Percentiles rank a stretch among this genome's conserved stretches.
Conservation (phyloP, 2,888 invertebrate species). For the Rotaria socialis region DNA sequence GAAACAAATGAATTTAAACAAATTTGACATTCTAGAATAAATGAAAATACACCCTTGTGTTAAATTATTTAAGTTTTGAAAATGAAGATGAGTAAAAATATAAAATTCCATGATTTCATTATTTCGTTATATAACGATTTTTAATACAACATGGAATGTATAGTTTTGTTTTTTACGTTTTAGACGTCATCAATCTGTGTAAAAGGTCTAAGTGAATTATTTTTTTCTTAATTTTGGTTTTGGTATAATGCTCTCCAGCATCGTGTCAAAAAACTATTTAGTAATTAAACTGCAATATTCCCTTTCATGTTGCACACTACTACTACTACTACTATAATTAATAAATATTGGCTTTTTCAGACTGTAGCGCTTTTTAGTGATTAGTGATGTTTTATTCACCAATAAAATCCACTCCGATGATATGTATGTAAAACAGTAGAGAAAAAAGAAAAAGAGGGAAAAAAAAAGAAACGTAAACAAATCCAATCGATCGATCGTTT, state of each 20-base stretch:
- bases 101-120: not conserved
- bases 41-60: not conserved
- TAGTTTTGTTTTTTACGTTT: too few species aligned
- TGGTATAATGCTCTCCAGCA: not conserved
- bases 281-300: not conserved
- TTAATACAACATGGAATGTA: too few species aligned
- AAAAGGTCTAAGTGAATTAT: not conserved
- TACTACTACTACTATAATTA: too few species aligned
- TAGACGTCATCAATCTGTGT: not conserved
- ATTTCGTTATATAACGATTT: not conserved
- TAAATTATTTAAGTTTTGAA: not conserved
- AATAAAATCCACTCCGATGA: not conserved
- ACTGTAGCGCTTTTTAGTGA: not conserved
- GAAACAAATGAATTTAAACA: not conserved
- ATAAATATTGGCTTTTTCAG: not conserved
- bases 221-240: not conserved
- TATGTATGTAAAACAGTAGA: not conserved
- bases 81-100: not conserved
- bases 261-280: not conserved
- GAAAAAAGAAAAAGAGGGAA: not conserved
- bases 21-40: not conserved
- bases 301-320: too few species aligned
- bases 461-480: constrained; percentile 5
- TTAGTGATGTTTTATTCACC: not conserved
- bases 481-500: constrained; percentile 29